Percentiles rank a stretch among this genome's conserved stretches.
phyloP scores from a whole-genome alignment of 2,113 vertebrate species.

The Leptobrachium ailaonicum region DNA sequence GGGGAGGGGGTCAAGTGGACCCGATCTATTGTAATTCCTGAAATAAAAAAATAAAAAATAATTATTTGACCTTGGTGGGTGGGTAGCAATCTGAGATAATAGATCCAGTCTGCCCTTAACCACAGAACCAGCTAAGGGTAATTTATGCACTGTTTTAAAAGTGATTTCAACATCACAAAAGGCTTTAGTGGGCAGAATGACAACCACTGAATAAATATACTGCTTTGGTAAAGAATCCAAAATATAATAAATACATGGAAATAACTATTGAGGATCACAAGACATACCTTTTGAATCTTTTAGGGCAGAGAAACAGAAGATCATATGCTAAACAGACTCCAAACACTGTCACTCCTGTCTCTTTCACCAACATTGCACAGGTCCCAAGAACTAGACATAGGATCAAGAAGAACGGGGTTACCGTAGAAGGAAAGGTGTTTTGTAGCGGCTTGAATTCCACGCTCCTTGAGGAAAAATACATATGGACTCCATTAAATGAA shows the following conservation, averaged over 20 bases:
- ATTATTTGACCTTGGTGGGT: no score
- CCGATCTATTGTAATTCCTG: no score
- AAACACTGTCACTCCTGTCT: conserved; percentile 93
- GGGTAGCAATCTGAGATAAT: no score
- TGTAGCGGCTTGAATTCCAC: conserved; percentile 68
- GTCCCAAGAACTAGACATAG: conserved; percentile 87
- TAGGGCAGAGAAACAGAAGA: conserved; percentile 80
- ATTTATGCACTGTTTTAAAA: no score
- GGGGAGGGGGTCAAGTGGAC: no score
- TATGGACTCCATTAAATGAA: no score
- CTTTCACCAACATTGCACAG: conserved; percentile 96
- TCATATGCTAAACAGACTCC: conserved; percentile 92
- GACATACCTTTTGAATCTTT: conserved; percentile 77
- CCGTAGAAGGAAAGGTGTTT: conserved; percentile 74
- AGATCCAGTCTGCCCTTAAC: no score
- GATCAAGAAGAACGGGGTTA: conserved; percentile 73
- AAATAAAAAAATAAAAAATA: no score
- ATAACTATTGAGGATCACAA: not conserved
- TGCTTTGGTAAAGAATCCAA: not conserved
- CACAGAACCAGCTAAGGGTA: no score
- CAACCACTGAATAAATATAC: not conserved
- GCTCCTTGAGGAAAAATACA: conserved; percentile 73
- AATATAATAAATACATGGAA: not conserved
- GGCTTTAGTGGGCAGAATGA: no score
- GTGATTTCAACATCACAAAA: no score